These are phyloP conservation scores for Lasiurus cinereus DNA, from an alignment of 2,113 vertebrate genomes.

Conservation along the genomic window DNA sequence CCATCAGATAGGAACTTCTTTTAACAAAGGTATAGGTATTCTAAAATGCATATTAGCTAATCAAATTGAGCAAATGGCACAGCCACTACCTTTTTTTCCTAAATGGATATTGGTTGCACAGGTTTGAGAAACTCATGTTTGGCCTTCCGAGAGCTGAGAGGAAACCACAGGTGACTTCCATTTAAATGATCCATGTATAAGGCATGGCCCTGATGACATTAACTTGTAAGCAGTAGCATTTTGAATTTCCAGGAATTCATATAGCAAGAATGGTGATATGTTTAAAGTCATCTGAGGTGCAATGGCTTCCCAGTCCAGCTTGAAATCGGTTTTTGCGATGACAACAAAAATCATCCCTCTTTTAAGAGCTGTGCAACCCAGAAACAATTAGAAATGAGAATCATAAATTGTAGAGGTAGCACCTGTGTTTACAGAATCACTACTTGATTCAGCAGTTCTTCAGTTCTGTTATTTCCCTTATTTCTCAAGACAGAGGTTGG, in stretches of 20 bases:
- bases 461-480: neutral
- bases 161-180: neutral
- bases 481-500: neutral
- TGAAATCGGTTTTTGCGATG: neutral
- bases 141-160: neutral
- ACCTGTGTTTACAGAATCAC: neutral
- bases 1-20: slow-evolving; percentile 45
- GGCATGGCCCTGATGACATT: neutral
- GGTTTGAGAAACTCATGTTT: slow-evolving; percentile 19
- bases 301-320: neutral
- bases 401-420: neutral
- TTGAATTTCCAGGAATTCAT: neutral
- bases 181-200: neutral
- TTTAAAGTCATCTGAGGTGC: neutral
- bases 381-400: neutral
- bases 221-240: neutral
- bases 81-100: neutral
- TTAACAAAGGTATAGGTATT: neutral
- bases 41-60: slow-evolving; percentile 8
- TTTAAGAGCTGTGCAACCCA: neutral
- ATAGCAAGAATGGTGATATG: neutral
- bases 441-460: too few relatives aligned
- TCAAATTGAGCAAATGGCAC: slow-evolving; percentile 50
- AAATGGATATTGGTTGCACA: neutral
- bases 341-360: neutral